Evolutionary conservation across 35 echinoderm and acorn worm species (phyloP).

Genomic region (Acanthaster planci): DNA sequence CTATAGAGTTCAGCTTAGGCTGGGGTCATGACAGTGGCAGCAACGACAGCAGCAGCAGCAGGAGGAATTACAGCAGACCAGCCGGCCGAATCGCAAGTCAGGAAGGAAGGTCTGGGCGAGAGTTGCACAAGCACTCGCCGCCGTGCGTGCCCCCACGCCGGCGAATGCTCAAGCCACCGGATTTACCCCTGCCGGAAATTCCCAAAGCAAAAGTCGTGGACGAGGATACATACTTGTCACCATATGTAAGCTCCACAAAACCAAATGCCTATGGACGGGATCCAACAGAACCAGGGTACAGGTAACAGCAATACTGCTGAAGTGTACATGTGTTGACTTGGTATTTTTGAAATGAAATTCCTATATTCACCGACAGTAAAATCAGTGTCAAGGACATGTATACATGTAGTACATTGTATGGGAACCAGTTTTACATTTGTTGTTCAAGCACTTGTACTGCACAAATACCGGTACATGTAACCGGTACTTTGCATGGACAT

Average conservation of each 20-base stretch:
- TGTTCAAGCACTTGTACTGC: too few species aligned
- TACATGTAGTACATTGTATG: too few species aligned
- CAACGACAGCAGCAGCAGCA: too few species aligned
- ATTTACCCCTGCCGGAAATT: background rate
- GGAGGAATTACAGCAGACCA: background rate
- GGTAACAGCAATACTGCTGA: too few species aligned
- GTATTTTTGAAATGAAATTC: too few species aligned
- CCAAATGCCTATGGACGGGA: slow-evolving; percentile 1
- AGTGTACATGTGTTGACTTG: too few species aligned
- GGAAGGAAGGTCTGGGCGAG: background rate
- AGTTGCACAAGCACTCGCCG: background rate
- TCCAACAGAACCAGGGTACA: background rate
- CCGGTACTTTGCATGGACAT: too few species aligned
- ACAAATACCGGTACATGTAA: too few species aligned
- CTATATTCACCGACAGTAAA: too few species aligned
- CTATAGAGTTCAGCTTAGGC: background rate
- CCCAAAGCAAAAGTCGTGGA: background rate
- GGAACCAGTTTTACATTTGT: too few species aligned
- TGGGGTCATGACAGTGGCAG: background rate
- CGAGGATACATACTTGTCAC: slow-evolving; percentile 12
- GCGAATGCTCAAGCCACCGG: slow-evolving; percentile 4
- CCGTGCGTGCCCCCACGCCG: slow-evolving; percentile 5
- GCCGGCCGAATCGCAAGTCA: background rate
- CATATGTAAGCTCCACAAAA: background rate
- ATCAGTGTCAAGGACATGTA: too few species aligned